phyloP scores from a whole-genome alignment of 2,888 invertebrate species.

The Phengaris alcon region DNA sequence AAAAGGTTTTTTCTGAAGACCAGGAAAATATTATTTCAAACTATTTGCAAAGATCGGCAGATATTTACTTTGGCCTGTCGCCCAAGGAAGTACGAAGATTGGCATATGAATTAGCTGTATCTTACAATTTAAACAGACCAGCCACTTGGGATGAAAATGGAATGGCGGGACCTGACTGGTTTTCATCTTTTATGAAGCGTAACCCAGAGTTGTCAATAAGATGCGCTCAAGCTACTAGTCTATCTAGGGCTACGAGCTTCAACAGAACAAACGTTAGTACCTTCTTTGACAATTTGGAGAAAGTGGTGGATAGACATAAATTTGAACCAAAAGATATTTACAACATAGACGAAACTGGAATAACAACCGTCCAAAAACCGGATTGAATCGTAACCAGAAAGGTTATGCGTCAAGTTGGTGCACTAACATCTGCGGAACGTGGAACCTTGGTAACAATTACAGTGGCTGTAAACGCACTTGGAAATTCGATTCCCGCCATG shows the following conservation, averaged over 20 bases:
- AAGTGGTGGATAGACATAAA: constrained; percentile 33
- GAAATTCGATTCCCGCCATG: constrained; percentile 34
- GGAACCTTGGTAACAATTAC: constrained; percentile 41
- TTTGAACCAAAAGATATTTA: constrained; percentile 35
- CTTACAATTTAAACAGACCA: constrained; percentile 9
- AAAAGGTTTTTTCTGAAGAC: no score
- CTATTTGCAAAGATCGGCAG: constrained; percentile 28
- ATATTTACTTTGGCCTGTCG: constrained; percentile 24
- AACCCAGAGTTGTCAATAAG: constrained; percentile 32
- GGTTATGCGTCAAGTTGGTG: constrained; percentile 35
- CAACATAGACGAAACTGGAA: constrained; percentile 38
- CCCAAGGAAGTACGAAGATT: constrained; percentile 1
- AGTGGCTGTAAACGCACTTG: constrained; percentile 34
- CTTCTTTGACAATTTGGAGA: constrained; percentile 36
- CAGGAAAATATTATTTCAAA: neutral
- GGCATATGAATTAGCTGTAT: constrained; percentile 11
- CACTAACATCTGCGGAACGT: constrained; percentile 36
- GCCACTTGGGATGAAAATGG: constrained; percentile 32
- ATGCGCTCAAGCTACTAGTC: constrained; percentile 35
- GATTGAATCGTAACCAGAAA: constrained; percentile 31
- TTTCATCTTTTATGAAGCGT: constrained; percentile 33
- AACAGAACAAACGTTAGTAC: constrained; percentile 34
- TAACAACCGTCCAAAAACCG: constrained; percentile 37
- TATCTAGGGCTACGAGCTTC: constrained; percentile 35
- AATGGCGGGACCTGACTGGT: constrained; percentile 35